These are phyloP conservation scores for Myrmecophaga tridactyla DNA, from an alignment of 2,113 vertebrate genomes.

Conservation along the genomic window DNA sequence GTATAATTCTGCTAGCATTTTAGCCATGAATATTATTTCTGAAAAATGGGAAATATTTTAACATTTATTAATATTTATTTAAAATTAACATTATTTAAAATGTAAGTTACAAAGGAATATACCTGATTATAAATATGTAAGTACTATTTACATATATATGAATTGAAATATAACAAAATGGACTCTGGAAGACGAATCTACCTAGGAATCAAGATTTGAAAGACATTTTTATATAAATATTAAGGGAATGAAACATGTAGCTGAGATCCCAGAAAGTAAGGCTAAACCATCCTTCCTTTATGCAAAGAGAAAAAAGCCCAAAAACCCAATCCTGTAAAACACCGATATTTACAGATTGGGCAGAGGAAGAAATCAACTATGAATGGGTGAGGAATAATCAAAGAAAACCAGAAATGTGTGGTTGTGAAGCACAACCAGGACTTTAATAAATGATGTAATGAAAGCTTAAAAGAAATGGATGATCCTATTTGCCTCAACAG, in stretches of 20 bases:
- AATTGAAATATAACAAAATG: neutral
- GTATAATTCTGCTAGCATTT: neutral
- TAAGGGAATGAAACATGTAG: neutral
- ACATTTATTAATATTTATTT: too few species aligned
- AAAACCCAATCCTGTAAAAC: neutral
- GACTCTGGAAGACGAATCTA: neutral
- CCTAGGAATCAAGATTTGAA: neutral
- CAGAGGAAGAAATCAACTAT: neutral
- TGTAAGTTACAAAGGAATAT: neutral
- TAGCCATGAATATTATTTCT: neutral
- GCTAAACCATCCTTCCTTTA: neutral
- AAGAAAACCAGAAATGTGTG: neutral
- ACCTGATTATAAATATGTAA: neutral
- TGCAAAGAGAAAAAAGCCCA: neutral
- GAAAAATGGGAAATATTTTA: neutral
- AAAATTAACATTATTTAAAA: neutral
- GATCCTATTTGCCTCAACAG: conserved; percentile 20
- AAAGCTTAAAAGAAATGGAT: neutral
- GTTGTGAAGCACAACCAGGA: neutral
- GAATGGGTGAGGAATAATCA: neutral
- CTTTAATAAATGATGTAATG: neutral
- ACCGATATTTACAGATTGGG: neutral
- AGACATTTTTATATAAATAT: neutral
- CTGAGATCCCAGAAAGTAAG: neutral
- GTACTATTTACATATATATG: neutral